Conservation (phyloP, 2,888 invertebrate genomes). For the Drosophila nigricruria region DNA sequence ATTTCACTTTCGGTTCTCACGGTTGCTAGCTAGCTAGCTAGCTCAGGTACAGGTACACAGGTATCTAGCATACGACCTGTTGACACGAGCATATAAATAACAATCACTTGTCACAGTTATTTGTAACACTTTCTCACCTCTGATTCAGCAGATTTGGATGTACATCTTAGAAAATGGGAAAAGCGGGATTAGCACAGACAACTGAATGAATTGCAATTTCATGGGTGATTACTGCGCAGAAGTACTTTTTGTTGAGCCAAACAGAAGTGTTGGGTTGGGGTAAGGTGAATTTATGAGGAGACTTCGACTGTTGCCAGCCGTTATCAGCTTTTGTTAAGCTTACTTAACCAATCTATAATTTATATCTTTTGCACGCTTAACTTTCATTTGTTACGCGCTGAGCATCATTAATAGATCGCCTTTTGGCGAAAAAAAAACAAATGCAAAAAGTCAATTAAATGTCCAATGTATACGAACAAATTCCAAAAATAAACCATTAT, state of each 20-base stretch:
- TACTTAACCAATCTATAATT: conserved; percentile 24
- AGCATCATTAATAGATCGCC: conserved; percentile 46
- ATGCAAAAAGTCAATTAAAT: conserved; percentile 36
- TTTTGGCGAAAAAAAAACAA: conserved; percentile 29
- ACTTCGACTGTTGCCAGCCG: not conserved
- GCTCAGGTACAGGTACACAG: not conserved
- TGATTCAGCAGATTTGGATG: conserved; percentile 46
- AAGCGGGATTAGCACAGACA: conserved; percentile 28
- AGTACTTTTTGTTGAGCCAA: not conserved
- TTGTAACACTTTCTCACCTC: conserved; percentile 64
- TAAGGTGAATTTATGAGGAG: conserved; percentile 3
- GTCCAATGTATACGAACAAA: conserved; percentile 33
- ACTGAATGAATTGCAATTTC: conserved; percentile 31
- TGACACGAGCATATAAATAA: conserved; percentile 17
- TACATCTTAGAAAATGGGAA: conserved; percentile 9
- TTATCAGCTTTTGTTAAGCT: conserved; percentile 17
- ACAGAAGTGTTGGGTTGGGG: conserved; percentile 3
- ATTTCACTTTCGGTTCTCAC: conserved; percentile 61
- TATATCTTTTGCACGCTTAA: conserved; percentile 24
- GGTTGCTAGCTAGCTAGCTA: conserved; percentile 20
- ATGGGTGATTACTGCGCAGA: conserved; percentile 10
- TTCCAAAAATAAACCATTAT: conserved; percentile 30
- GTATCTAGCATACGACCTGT: conserved; percentile 22
- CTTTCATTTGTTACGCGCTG: conserved; percentile 58
- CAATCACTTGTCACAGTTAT: conserved; percentile 51